Conservation (phyloP, 2,113 vertebrate species). For the Zosterops borbonicus region DNA sequence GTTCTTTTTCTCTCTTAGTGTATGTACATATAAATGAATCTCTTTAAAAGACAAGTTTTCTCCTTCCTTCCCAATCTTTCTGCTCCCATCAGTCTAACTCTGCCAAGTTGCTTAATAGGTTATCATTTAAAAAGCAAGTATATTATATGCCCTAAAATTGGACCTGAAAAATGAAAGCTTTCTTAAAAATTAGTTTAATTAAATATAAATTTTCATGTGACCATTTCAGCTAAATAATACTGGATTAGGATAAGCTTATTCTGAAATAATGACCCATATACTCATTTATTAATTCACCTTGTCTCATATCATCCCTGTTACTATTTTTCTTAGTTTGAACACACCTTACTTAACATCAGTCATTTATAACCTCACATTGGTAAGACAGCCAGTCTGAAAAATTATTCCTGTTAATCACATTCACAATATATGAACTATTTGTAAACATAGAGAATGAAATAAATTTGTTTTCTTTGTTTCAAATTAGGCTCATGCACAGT, state of each 20-base stretch:
- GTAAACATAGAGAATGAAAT: background rate
- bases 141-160: background rate
- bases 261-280: background rate
- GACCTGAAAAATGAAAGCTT: background rate
- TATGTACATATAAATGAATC: background rate
- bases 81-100: background rate
- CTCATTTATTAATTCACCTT: background rate
- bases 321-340: background rate
- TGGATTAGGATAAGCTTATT: background rate
- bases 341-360: background rate
- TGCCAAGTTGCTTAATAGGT: background rate
- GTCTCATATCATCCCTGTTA: background rate
- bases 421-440: background rate
- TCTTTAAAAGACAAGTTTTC: background rate
- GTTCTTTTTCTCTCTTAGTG: background rate
- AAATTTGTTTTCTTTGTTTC: constrained; percentile 30
- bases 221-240: background rate
- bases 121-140: background rate
- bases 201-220: background rate
- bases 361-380: background rate
- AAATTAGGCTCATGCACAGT: constrained; percentile 77
- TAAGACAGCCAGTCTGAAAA: background rate
- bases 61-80: background rate
- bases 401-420: background rate
- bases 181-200: background rate